A percentile compares a stretch with the other conserved stretches of the same genome.
Conservation (phyloP, 2,113 vertebrate genomes). For the Prinia subflava region DNA sequence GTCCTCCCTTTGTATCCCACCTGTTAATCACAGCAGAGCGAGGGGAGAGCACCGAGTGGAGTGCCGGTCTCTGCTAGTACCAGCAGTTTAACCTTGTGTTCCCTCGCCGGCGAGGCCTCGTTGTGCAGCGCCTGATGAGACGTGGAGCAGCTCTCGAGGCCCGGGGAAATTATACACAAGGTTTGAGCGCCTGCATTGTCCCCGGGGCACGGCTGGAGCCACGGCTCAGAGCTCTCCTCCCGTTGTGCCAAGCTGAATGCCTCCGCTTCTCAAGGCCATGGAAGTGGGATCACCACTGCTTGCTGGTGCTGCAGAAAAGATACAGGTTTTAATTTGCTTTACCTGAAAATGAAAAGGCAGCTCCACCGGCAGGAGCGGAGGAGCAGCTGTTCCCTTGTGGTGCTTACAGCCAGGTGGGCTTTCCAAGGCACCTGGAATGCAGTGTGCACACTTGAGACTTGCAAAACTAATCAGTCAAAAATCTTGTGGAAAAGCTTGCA, state of each 20-base stretch:
- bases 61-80: background rate
- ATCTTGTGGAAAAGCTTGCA: background rate
- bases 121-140: background rate
- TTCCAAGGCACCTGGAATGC: background rate
- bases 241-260: background rate
- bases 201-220: background rate
- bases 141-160: background rate
- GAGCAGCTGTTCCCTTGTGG: background rate
- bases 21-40: constrained; percentile 41
- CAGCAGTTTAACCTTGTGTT: constrained; percentile 44
- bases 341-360: background rate
- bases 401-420: background rate
- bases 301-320: background rate
- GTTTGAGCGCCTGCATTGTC: background rate
- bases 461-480: background rate
- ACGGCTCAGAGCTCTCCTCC: background rate
- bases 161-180: background rate
- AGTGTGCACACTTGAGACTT: accelerated
- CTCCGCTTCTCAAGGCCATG: constrained; percentile 20
- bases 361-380: background rate
- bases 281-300: background rate
- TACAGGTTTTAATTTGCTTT: background rate
- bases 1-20: constrained; percentile 21
- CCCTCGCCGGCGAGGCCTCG: background rate
- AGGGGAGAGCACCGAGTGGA: background rate